Conservation (phyloP, 2,888 invertebrate species). For the Drosophila formosana region DNA sequence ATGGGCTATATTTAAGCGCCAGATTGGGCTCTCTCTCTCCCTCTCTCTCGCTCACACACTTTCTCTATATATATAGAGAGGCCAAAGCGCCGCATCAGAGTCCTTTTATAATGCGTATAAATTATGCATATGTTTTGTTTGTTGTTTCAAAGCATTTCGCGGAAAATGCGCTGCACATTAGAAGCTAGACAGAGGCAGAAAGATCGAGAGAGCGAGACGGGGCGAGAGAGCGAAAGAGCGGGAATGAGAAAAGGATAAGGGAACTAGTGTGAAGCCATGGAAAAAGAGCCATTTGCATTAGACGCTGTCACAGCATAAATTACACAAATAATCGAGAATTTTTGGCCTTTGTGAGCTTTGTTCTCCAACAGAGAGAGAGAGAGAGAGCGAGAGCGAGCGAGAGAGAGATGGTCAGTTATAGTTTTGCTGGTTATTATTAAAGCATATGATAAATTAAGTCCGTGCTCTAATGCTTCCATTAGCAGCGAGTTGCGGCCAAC, state of each 20-base stretch:
- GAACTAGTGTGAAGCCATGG: slow-evolving; percentile 1
- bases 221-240: background rate
- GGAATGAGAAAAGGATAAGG: background rate
- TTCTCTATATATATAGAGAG: slow-evolving; percentile 8
- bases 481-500: slow-evolving; percentile 13
- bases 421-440: slow-evolving; percentile 17
- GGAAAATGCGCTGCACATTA: slow-evolving; percentile 54
- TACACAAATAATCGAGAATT: slow-evolving; percentile 29
- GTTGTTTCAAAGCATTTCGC: slow-evolving; percentile 59
- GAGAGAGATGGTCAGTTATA: background rate
- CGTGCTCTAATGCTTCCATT: slow-evolving; percentile 13
- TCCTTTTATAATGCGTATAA: slow-evolving; percentile 56
- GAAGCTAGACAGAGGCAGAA: slow-evolving; percentile 15
- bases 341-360: slow-evolving; percentile 9
- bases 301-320: slow-evolving; percentile 31
- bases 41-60: background rate
- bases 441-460: slow-evolving; percentile 22
- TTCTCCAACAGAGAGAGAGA: background rate
- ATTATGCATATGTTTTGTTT: slow-evolving; percentile 66
- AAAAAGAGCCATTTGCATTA: slow-evolving; percentile 23
- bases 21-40: slow-evolving; percentile 27
- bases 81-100: slow-evolving; percentile 28
- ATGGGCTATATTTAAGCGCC: slow-evolving; percentile 41
- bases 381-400: background rate
- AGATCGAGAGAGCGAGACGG: background rate